Evolutionary conservation across 2,113 vertebrate genomes (phyloP).

Genomic region (Eolophus roseicapilla): DNA sequence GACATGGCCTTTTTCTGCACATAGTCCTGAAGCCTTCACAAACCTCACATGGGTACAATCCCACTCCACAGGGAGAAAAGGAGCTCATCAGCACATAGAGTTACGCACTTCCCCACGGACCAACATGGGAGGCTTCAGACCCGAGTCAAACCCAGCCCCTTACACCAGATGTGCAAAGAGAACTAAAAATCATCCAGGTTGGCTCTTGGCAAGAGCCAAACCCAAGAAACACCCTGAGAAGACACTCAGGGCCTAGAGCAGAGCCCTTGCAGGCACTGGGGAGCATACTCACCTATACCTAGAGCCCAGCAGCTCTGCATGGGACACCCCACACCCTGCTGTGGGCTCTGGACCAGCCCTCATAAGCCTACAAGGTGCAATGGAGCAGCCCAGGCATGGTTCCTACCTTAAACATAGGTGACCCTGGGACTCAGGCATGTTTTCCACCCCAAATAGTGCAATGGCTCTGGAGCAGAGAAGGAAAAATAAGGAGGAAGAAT

Average conservation of each 20-base stretch:
- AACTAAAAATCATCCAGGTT: not conserved
- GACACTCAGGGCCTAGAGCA: not conserved
- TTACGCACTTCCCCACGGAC: not conserved
- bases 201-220: not conserved
- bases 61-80: not conserved
- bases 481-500: not conserved
- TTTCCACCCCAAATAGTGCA: not conserved
- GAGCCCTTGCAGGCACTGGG: not conserved
- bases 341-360: not conserved
- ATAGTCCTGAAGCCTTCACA: not conserved
- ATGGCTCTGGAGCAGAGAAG: not conserved
- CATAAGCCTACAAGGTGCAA: fast-evolving
- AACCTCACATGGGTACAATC: fast-evolving
- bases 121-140: fast-evolving
- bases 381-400: not conserved
- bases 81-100: fast-evolving
- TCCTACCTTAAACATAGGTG: not conserved
- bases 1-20: too few relatives aligned
- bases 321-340: not conserved
- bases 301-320: not conserved
- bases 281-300: fast-evolving
- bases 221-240: not conserved
- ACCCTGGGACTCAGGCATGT: fast-evolving
- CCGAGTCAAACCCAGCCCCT: not conserved
- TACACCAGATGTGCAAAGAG: fast-evolving